phyloP scores from a whole-genome alignment of 2,888 invertebrate species.

The Liopterus haemorrhoidalis region DNA sequence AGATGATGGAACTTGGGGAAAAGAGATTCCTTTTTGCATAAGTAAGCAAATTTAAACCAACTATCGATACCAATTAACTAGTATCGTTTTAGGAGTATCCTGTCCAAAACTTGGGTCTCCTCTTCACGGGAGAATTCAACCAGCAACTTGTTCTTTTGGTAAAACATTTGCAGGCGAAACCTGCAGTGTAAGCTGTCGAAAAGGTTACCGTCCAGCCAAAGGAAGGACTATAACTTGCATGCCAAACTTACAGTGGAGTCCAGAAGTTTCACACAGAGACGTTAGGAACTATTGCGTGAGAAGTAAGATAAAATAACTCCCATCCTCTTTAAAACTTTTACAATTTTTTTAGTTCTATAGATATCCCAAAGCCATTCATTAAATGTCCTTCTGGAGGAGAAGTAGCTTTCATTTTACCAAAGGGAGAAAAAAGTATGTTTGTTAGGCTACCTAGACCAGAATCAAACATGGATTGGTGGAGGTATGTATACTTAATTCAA shows the following conservation, averaged over 20 bases:
- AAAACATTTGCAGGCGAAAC: slow-evolving; percentile 46
- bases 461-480: slow-evolving; percentile 61
- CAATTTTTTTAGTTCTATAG: slow-evolving; percentile 30
- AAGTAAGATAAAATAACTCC: slow-evolving; percentile 32
- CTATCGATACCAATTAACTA: slow-evolving; percentile 3
- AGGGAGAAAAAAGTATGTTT: slow-evolving; percentile 46
- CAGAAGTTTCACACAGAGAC: slow-evolving; percentile 28
- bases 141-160: slow-evolving; percentile 49
- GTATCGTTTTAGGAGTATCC: slow-evolving; percentile 39
- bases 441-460: slow-evolving; percentile 53
- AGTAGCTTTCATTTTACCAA: slow-evolving; percentile 52
- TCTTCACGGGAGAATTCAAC: slow-evolving; percentile 49
- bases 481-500: slow-evolving; percentile 39
- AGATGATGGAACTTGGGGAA: slow-evolving; percentile 48
- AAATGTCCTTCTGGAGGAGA: slow-evolving; percentile 55
- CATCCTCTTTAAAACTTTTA: background rate
- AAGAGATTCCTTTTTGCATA: slow-evolving; percentile 48
- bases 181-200: slow-evolving; percentile 48
- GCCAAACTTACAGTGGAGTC: slow-evolving; percentile 37
- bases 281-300: slow-evolving; percentile 35
- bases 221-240: slow-evolving; percentile 33
- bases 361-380: slow-evolving; percentile 52
- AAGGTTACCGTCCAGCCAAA: slow-evolving; percentile 44
- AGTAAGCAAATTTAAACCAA: slow-evolving; percentile 50
- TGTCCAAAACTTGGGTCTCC: slow-evolving; percentile 49